phyloP scores from a whole-genome alignment of 2,888 invertebrate species.

The Yponomeuta sedellus region DNA sequence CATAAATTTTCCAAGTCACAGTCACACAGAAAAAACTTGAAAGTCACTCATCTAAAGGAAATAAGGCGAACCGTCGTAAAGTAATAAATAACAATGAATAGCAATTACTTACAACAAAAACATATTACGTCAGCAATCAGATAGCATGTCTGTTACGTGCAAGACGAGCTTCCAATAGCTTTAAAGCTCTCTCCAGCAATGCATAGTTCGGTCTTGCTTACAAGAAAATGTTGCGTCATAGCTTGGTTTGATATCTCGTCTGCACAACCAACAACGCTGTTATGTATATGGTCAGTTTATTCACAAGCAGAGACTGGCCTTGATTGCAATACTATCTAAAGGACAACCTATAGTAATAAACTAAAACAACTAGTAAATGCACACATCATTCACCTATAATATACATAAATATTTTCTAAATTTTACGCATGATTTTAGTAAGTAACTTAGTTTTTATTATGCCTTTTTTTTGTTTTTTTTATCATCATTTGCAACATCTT shows the following conservation, averaged over 20 bases:
- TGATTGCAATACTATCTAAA: neutral
- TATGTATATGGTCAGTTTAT: neutral
- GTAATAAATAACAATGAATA: neutral
- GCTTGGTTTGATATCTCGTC: neutral
- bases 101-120: conserved; percentile 11
- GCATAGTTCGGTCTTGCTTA: too few relatives aligned
- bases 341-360: neutral
- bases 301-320: neutral
- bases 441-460: conserved; percentile 42
- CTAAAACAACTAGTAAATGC: conserved; percentile 28
- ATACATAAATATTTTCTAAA: conserved; percentile 28
- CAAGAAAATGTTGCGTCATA: too few relatives aligned
- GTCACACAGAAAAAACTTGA: too few relatives aligned
- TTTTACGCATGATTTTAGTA: conserved; percentile 33
- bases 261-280: neutral
- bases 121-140: neutral
- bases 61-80: neutral
- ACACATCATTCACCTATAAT: conserved; percentile 26
- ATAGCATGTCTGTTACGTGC: neutral
- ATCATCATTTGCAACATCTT: conserved; percentile 36
- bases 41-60: neutral
- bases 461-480: conserved; percentile 41
- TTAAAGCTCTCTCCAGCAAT: too few relatives aligned
- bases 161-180: neutral
- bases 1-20: too few relatives aligned